Evolutionary conservation across 1,140 invertebrate genomes (phyloP), one percentile per base, ranked within the genome.

Genomic region (Drosophila sturtevanti): DNA sequence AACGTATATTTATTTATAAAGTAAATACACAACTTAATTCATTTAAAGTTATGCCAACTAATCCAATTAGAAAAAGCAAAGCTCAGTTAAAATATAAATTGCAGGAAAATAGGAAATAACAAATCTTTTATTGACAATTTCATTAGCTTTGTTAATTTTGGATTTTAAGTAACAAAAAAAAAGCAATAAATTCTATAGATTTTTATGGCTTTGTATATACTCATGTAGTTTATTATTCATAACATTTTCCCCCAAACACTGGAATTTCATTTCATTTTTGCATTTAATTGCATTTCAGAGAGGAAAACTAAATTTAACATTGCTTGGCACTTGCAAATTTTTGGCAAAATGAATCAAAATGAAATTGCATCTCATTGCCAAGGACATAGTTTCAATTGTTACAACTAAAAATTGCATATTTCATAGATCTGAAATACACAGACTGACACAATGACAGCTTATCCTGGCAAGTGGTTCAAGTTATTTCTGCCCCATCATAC

Each of bases 371-470:
- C 44, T 37, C 64, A 63, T 51, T 61, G 66, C 52, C 72, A 75
- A 68, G 72, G 58, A 59, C 51, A 24, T 24, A 22, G 18, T 14
- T 48, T 10, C 63, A 56, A 74, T 73, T 77, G 56, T 68, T 81
- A 73, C 38, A 67, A 68, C 71, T 75, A 72, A 74, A 86, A 87
- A n/a, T n/a, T 86, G 82, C 79, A 89, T 81, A 89, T 69, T 82
- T 71, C 68, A 82, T 86, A 68, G 62, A 48, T 18, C 16, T 24
- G 35, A 63, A 41, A 35, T 16, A 21, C 16, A 21, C 16, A 55
- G 74, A 77, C 76, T 79, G 81, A 77, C 82, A 86, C 72, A 87
- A 87, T 75, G 81, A 87, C 81, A 86, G 81, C 38, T 63, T 69
- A 77, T 77, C 63, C 63, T 58, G 56, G 64, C 73, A 62, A 62